Evolutionary conservation across 2,797 vertebrate genomes (phyloP).

Genomic region (Sebastes nivosus): DNA sequence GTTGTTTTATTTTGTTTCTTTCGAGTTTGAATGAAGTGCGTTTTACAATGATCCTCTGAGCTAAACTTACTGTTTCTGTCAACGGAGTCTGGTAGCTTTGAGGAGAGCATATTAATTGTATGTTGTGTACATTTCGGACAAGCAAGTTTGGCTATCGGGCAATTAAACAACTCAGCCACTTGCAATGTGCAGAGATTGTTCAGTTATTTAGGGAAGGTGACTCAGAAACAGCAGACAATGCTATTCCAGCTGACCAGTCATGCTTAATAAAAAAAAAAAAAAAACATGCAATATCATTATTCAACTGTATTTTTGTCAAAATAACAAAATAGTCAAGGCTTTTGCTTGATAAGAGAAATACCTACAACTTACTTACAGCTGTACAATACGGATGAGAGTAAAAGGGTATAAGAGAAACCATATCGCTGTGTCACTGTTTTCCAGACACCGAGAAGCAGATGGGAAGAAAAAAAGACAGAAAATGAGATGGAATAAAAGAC

Average conservation of each 20-base stretch:
- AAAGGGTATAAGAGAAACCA: not conserved
- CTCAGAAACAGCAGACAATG: not conserved
- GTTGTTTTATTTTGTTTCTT: too few relatives aligned
- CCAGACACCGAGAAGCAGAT: conserved; percentile 11
- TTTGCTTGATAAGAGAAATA: not conserved
- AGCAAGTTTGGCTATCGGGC: too few relatives aligned
- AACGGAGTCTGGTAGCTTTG: not conserved
- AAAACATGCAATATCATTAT: not conserved
- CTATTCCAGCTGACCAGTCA: not conserved
- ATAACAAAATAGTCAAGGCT: too few relatives aligned
- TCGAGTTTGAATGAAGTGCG: too few relatives aligned
- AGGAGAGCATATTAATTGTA: too few relatives aligned
- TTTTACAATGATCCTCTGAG: too few relatives aligned
- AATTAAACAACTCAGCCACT: too few relatives aligned
- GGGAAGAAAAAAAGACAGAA: not conserved
- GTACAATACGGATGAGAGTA: not conserved
- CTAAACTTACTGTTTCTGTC: not conserved
- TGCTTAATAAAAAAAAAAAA: not conserved
- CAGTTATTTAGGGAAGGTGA: not conserved
- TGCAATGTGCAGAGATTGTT: not conserved
- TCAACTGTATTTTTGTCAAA: not conserved
- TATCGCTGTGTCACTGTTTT: not conserved
- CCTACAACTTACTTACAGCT: not conserved
- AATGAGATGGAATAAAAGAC: conserved; percentile 10
- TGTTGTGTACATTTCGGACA: too few relatives aligned